These are phyloP conservation scores for Sthenelais limicola DNA, from an alignment of 2,888 invertebrate species.

Conservation along the genomic window DNA sequence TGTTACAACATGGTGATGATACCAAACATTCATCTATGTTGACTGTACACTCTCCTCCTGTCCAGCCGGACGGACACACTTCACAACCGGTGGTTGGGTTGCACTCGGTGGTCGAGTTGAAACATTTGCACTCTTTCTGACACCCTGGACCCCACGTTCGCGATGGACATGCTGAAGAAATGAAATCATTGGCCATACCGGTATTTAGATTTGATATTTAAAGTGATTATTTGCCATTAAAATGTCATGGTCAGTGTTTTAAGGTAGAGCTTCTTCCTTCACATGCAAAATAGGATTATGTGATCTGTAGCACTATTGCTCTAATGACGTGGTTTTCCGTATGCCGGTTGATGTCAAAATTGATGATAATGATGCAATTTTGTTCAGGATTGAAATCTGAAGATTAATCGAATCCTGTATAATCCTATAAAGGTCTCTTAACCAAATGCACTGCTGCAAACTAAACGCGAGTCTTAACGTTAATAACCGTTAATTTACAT, in stretches of 20 bases:
- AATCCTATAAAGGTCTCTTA: too few relatives aligned
- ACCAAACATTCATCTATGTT: conserved; percentile 22
- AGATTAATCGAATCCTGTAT: too few relatives aligned
- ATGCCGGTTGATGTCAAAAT: too few relatives aligned
- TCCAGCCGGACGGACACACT: conserved; percentile 5
- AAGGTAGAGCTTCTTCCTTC: too few relatives aligned
- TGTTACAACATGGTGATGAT: conserved; percentile 7
- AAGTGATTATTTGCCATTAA: neutral
- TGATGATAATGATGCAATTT: too few relatives aligned
- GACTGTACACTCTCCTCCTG: conserved; percentile 10
- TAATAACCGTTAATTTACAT: too few relatives aligned
- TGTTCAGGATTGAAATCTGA: too few relatives aligned
- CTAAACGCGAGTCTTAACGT: neutral
- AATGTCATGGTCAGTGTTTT: too few relatives aligned
- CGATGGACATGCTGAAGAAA: neutral
- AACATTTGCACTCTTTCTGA: neutral
- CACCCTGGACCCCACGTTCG: conserved; percentile 7
- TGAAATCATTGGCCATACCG: neutral
- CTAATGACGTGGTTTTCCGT: too few relatives aligned
- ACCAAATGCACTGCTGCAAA: too few relatives aligned
- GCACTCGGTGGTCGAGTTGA: conserved; percentile 10
- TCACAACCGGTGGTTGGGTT: neutral
- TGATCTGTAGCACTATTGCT: too few relatives aligned
- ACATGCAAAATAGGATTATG: too few relatives aligned
- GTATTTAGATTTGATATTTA: neutral